Evolutionary conservation across 2,888 invertebrate species (phyloP).

Genomic region (Steinernema scapterisci): DNA sequence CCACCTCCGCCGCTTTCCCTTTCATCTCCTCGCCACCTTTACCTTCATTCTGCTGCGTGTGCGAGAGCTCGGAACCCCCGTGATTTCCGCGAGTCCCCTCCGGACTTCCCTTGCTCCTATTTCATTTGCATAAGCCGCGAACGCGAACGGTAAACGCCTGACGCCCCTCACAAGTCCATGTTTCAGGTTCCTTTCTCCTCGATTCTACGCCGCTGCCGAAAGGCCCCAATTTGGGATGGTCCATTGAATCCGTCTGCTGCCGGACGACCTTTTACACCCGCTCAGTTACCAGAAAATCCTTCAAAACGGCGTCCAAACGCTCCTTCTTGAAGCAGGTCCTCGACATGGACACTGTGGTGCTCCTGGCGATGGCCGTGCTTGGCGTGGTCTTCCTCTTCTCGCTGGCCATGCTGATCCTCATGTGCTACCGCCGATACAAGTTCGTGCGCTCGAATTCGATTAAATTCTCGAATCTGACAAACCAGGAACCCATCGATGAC

Average conservation of each 20-base stretch:
- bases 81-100: background rate
- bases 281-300: background rate
- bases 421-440: constrained; percentile 55
- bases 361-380: constrained; percentile 76
- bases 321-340: background rate
- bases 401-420: constrained; percentile 74
- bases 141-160: background rate
- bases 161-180: background rate
- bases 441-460: constrained; percentile 43
- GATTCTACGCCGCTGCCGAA: background rate
- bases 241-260: constrained; percentile 29
- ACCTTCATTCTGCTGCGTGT: background rate
- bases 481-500: constrained; percentile 55
- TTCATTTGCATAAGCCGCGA: constrained; percentile 1
- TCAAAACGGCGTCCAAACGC: too few relatives aligned
- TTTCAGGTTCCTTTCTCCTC: background rate
- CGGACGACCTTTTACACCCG: background rate
- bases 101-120: background rate
- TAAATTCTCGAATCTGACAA: constrained; percentile 51
- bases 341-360: constrained; percentile 75
- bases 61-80: background rate
- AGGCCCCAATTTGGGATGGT: constrained; percentile 31
- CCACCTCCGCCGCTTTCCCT: constrained; percentile 21
- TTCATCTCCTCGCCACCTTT: constrained; percentile 10
- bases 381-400: constrained; percentile 77